phyloP scores from a whole-genome alignment of 1,140 invertebrate genomes.

The Cherax quadricarinatus region DNA sequence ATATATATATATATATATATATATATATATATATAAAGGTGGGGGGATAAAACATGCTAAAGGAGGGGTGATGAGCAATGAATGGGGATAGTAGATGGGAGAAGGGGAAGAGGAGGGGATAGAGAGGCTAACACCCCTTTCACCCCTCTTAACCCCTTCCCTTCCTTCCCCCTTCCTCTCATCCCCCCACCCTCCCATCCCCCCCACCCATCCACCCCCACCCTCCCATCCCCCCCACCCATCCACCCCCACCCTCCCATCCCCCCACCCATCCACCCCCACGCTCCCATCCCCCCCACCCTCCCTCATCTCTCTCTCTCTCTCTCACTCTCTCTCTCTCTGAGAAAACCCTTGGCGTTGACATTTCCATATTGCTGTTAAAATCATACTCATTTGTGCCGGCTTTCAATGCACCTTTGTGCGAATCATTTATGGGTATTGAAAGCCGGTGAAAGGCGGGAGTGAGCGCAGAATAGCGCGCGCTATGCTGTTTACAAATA shows the following conservation, averaged over 20 bases:
- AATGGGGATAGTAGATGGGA: neutral
- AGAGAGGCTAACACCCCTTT: neutral
- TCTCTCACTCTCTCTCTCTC: neutral
- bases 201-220: too few relatives aligned
- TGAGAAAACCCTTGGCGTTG: conserved; percentile 20
- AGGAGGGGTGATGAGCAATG: too few relatives aligned
- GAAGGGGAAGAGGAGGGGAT: neutral
- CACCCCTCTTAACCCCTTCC: neutral
- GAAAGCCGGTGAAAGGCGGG: conserved; percentile 70
- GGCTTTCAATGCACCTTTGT: conserved; percentile 67
- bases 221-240: too few relatives aligned
- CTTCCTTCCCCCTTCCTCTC: too few relatives aligned
- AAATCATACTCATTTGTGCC: conserved; percentile 71
- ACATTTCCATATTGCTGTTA: conserved; percentile 71
- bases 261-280: too few relatives aligned
- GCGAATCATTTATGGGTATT: conserved; percentile 72
- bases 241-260: too few relatives aligned
- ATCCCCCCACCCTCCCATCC: neutral
- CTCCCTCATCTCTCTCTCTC: neutral
- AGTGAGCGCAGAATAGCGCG: conserved; percentile 61
- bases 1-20: too few relatives aligned
- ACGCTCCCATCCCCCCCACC: neutral
- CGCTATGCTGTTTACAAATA: conserved; percentile 73
- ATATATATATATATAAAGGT: too few relatives aligned
- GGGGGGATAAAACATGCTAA: neutral